Evolutionary conservation across 2,888 invertebrate genomes (phyloP).

Genomic region (Panzeria rudis): DNA sequence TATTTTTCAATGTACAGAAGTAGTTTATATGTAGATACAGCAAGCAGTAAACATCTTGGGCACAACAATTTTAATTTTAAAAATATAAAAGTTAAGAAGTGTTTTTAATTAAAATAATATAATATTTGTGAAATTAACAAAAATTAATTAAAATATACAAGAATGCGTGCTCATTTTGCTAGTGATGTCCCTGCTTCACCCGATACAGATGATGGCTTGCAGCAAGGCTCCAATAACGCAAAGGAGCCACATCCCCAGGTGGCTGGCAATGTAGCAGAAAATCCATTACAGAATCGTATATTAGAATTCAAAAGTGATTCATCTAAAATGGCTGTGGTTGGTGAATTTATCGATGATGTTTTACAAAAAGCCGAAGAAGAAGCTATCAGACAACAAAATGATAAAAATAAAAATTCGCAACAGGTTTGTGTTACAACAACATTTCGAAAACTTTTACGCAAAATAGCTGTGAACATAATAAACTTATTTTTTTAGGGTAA

Average conservation of each 20-base stretch:
- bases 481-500: slow-evolving; percentile 50
- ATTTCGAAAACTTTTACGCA: not conserved
- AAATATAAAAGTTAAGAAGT: slow-evolving; percentile 8
- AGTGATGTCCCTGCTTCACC: slow-evolving; percentile 73
- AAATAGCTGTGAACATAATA: not conserved
- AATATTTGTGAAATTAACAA: slow-evolving; percentile 28
- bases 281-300: slow-evolving; percentile 81
- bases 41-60: slow-evolving; percentile 56
- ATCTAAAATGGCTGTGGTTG: slow-evolving; percentile 85
- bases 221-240: slow-evolving; percentile 33
- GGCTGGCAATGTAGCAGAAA: slow-evolving; percentile 46
- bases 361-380: slow-evolving; percentile 86
- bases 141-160: slow-evolving; percentile 51
- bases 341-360: slow-evolving; percentile 86
- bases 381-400: slow-evolving; percentile 84
- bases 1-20: slow-evolving; percentile 60
- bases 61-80: slow-evolving; percentile 23
- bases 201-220: slow-evolving; percentile 53
- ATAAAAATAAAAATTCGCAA: slow-evolving; percentile 84
- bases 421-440: slow-evolving; percentile 78
- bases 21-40: slow-evolving; percentile 72
- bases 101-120: not conserved
- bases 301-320: slow-evolving; percentile 86
- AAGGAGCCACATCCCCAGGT: slow-evolving; percentile 54
- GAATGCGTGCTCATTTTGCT: slow-evolving; percentile 81